Base-by-base conservation (phyloP, 2,113 vertebrate genomes). In the Scatophagus argus region DNA sequence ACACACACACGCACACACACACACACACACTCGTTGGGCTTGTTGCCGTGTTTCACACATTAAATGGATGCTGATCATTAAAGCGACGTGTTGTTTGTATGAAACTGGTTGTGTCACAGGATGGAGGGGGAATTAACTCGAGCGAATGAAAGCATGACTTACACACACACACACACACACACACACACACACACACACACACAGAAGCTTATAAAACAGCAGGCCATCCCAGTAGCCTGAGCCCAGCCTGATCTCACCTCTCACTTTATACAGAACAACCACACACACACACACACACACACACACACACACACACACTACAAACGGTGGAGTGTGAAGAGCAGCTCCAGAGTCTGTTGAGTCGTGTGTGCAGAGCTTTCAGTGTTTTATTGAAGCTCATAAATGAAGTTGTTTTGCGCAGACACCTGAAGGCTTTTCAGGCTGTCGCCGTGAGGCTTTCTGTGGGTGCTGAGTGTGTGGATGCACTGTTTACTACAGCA, bases 181-280 rank as follows among this genome's bases (percentile, higher is more conserved):
- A 67, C 75, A 64, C 59, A 52, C 36, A 76, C 49, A 79, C 51
- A 67, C 38, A 52, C 36, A 73, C 36, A 46, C 55, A 75, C 34
- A 69, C 52, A 54, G 13, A 43, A 34, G n/a, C 69, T 54, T 1
- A 36, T 82, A 60, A 71, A 82, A 70, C 79, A 77, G 72, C 79
- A 81, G 77, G 77, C 32, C 44, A 51, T 66, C 67, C 27, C 43
- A 23, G 41, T 7, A 66, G 62, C 69, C 54, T 36, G 64, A 3
- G 62, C 64, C 64, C 74, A 77, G 61, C 67, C 59, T 77, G 73
- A 71, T 43, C 60, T 82, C 67, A 77, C 60, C 67, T 51, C 52
- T 29, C 52, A 34, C 61, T 47, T 51, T 17, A 19, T 44, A 25
- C 52, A 56, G 34, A 55, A 66, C 61, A 58, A 13, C 38, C 38